Evolutionary conservation across 1,140 invertebrate species (phyloP), one percentile per base, ranked within the genome.

Genomic region (Harpegnathos saltator): DNA sequence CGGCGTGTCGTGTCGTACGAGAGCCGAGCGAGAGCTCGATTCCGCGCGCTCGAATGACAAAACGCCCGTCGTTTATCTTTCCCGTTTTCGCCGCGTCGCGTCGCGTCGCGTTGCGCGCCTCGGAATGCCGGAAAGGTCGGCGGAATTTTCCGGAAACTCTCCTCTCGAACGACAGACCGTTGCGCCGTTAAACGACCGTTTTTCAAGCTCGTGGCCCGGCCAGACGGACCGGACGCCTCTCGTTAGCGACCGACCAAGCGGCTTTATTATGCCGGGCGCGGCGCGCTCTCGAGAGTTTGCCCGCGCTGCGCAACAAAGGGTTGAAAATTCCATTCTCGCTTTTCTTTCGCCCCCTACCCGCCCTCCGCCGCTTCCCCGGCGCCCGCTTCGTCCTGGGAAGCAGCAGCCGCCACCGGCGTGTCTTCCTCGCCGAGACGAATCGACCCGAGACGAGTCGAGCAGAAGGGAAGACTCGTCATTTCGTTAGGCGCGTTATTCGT

Each of bases 401-500:
- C 29, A 33, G 29, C 29, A 1, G 5, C 29, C 29, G 29, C 29
- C 29, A 33, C 48, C n/a, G 24, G 4, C 19, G 5, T 14, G 52
- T 82, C 78, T 66, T 44, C 38, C 11, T 44, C 38, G 7, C 7
- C 38, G 38, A n/a, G n/a, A n/a, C n/a, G n/a, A n/a, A n/a, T n/a
- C n/a, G n/a, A n/a, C n/a, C n/a, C n/a, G n/a, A n/a, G n/a, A n/a
- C n/a, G n/a, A 9, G 29, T 33, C 5, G 5, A 33, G 29, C 38
- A 11, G 7, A 44, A 0, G 38, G 7, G 0, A 38, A 11, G 0
- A 38, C 17, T 56, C 59, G 56, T 44, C 52, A 48, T 52, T 56
- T 17, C 19, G 59, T 52, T 83, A 86, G 77, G 84, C 65, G 80
- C 38, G 71, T 85, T 38, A 83, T 89, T 87, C 82, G 85, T 88